A percentile compares a stretch with the other conserved stretches of the same genome.
phyloP scores from a whole-genome alignment of 2,113 vertebrate species.

The Mormoops blainvillei region DNA sequence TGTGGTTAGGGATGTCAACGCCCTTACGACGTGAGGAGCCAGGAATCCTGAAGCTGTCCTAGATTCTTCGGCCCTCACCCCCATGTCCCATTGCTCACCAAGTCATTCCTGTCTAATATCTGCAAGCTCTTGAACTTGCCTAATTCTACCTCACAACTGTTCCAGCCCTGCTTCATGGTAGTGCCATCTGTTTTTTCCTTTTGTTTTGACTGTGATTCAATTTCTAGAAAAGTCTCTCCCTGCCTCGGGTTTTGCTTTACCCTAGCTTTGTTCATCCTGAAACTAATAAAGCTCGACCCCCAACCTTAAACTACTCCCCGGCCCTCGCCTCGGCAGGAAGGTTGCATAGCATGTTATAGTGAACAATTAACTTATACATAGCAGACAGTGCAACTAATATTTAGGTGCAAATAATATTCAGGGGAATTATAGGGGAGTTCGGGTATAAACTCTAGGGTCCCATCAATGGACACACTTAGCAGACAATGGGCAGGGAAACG shows the following conservation, averaged over 20 bases:
- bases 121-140: background rate
- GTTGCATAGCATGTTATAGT: rapidly evolving
- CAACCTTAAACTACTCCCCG: background rate
- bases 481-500: background rate
- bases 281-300: background rate
- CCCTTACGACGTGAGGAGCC: background rate
- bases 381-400: background rate
- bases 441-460: background rate
- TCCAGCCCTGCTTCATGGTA: background rate
- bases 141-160: background rate
- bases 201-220: background rate
- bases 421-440: background rate
- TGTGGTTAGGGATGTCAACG: background rate
- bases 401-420: no score
- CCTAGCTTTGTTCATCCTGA: background rate
- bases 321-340: background rate
- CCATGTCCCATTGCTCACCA: background rate
- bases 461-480: background rate
- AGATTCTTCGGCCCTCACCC: background rate
- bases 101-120: background rate
- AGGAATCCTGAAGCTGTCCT: background rate
- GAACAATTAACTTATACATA: background rate
- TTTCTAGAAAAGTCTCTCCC: background rate
- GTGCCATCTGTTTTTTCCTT: background rate
- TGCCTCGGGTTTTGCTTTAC: background rate